Base-by-base conservation (phyloP, 2,797 vertebrate genomes). In the Anisognathus igniventris region DNA sequence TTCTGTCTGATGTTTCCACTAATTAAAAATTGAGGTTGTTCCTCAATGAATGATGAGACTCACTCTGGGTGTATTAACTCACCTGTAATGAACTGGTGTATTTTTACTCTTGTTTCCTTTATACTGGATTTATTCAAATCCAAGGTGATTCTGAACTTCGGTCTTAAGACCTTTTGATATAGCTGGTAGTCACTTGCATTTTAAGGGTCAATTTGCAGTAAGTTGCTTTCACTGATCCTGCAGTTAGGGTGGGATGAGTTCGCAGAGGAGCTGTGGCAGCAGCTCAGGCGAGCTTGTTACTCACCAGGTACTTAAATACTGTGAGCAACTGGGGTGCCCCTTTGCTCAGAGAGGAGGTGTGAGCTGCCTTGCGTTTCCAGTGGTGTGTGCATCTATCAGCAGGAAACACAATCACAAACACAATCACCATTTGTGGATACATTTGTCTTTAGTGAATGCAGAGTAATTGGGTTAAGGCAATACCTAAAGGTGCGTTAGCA, bases 41-140 rank as follows among this genome's bases (percentile, higher is more conserved):
- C 25, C 23, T 56, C n/a, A n/a, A n/a, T n/a, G n/a, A n/a, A n/a
- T n/a, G 13, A 33, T 75, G 61, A 70, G 20, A 35, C 23, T 65
- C 14, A 5, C 4, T 84, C 19, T 61, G 40, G 19, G 14, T 58
- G 7, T 84, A 24, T 28, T 82, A 73, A 62, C 24, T 90, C 9
- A 35, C 14, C 21, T 78, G 4, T 66, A 73, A 39, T 50, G 31
- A 85, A 35, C 4, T 0, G 1, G 8, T 72, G 10, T 76, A 30
- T 75, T 92, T 80, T 42, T 74, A 39, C 20, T 64, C 19, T 40
- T 77, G 12, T n/a, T 86, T 80, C 30, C n/a, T 88, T 90, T 76
- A 6, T 66, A 28, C 21, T 78, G 62, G 3, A 20, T 70, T 90
- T 79, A 35, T 56, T 89, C 11, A 85, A 73, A 76, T 84, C 28